These are phyloP conservation scores for Spilosoma lubricipeda DNA, from an alignment of 2,888 invertebrate genomes.

Conservation along the genomic window DNA sequence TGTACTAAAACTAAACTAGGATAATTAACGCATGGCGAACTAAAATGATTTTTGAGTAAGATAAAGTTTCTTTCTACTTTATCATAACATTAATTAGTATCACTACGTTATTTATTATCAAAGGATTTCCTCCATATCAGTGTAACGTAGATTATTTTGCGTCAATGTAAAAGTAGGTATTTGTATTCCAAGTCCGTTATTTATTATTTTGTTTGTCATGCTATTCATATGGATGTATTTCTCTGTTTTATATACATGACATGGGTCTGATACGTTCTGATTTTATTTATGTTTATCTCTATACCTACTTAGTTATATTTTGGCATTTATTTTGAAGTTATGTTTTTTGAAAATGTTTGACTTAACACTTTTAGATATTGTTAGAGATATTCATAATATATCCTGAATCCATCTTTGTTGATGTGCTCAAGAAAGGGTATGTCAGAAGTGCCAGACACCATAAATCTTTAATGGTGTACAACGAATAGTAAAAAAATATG, in stretches of 20 bases:
- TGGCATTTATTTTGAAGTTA: neutral
- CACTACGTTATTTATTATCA: slow-evolving; percentile 24
- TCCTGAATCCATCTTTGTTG: neutral
- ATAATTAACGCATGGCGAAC: neutral
- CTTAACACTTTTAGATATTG: neutral
- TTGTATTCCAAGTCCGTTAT: slow-evolving; percentile 22
- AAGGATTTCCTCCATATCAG: slow-evolving; percentile 30
- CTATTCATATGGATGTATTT: slow-evolving; percentile 8
- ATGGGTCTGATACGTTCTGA: neutral
- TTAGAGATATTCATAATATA: neutral
- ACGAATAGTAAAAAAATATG: neutral
- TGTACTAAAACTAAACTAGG: neutral
- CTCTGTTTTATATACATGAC: slow-evolving; percentile 6
- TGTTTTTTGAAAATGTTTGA: neutral
- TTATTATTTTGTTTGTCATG: slow-evolving; percentile 26
- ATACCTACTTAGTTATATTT: neutral
- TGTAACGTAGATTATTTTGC: slow-evolving; percentile 27
- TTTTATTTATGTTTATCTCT: neutral
- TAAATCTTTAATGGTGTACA: neutral
- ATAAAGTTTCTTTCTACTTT: neutral
- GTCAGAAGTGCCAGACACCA: neutral
- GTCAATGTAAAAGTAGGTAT: slow-evolving; percentile 34
- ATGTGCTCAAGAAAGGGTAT: neutral
- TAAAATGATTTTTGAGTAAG: neutral
- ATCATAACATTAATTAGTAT: slow-evolving; percentile 3